These are phyloP conservation scores for Rhagium mordax DNA, from an alignment of 2,888 invertebrate species.

Conservation along the genomic window DNA sequence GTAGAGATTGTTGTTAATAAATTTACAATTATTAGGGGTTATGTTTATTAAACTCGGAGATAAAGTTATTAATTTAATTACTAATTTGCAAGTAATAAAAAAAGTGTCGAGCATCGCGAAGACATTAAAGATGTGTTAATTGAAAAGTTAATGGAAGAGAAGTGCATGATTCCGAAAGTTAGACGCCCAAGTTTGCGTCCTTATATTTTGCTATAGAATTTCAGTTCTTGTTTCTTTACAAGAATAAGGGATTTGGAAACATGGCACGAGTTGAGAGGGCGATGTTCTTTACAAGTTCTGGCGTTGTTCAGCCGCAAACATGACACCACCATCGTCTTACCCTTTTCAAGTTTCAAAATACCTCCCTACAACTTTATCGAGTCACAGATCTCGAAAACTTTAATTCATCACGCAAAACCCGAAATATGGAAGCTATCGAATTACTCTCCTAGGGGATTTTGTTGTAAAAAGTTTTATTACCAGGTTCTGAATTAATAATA, in stretches of 20 bases:
- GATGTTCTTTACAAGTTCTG: constrained; percentile 66
- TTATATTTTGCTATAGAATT: constrained; percentile 16
- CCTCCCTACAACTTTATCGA: constrained; percentile 51
- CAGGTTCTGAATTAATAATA: no score
- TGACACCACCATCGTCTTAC: constrained; percentile 64
- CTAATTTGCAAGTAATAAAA: not conserved
- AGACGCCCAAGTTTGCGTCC: constrained; percentile 21
- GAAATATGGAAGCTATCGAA: not conserved
- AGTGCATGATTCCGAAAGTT: constrained; percentile 16
- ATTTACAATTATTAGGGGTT: no score
- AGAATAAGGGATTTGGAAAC: constrained; percentile 45
- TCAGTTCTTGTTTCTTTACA: constrained; percentile 26
- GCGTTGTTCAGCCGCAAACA: constrained; percentile 70
- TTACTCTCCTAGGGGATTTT: no score
- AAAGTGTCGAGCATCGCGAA: not conserved
- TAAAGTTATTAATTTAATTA: no score
- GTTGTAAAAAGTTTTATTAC: no score
- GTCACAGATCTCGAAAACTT: constrained; percentile 57
- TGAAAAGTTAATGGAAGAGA: constrained; percentile 29
- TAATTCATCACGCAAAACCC: not conserved
- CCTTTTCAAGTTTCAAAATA: constrained; percentile 56
- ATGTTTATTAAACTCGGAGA: no score
- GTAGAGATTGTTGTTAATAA: no score
- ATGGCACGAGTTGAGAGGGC: constrained; percentile 59
- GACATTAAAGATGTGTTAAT: constrained; percentile 16